Conservation (phyloP, 2,113 vertebrate species). For the Lontra canadensis region DNA sequence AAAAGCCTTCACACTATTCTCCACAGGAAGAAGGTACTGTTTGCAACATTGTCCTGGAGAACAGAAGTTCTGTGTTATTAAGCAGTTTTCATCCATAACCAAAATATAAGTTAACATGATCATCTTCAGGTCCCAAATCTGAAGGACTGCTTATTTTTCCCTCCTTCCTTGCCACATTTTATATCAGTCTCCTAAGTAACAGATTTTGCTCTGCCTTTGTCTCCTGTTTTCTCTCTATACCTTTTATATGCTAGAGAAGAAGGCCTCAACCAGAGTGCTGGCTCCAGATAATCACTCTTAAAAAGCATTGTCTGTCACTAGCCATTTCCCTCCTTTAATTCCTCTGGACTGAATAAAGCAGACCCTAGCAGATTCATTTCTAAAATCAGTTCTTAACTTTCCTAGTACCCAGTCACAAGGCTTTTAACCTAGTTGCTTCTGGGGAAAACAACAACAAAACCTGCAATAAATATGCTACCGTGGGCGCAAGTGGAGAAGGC, state of each 20-base stretch:
- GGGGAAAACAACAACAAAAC: not conserved
- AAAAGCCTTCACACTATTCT: not conserved
- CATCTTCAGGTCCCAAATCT: not conserved
- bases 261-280: not conserved
- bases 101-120: not conserved
- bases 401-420: not conserved
- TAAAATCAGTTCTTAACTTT: not conserved
- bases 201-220: not conserved
- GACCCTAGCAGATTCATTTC: not conserved
- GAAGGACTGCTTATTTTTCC: not conserved
- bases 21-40: not conserved
- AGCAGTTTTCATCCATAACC: not conserved
- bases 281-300: not conserved
- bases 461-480: not conserved
- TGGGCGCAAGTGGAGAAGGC: not conserved
- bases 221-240: not conserved
- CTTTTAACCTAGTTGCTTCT: not conserved
- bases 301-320: not conserved
- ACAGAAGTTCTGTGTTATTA: not conserved
- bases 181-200: not conserved
- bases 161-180: not conserved
- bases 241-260: not conserved
- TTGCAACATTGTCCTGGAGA: not conserved
- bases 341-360: not conserved
- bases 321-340: not conserved